phyloP scores from a whole-genome alignment of 2,797 vertebrate genomes.

The Carcharodon carcharias region DNA sequence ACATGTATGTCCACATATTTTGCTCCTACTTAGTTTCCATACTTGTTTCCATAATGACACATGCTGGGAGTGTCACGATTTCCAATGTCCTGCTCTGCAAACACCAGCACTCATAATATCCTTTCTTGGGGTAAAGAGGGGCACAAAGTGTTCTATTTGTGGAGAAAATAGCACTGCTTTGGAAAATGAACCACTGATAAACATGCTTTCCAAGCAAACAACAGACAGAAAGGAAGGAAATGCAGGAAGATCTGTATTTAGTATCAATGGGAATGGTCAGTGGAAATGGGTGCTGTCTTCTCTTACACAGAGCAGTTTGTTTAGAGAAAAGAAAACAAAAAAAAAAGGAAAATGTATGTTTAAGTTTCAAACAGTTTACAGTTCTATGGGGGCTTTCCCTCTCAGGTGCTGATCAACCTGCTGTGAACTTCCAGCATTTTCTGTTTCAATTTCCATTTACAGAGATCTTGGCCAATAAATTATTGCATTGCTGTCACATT shows the following conservation, averaged over 20 bases:
- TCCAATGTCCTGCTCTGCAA: background rate
- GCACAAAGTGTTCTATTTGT: background rate
- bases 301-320: background rate
- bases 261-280: background rate
- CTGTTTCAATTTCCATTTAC: background rate
- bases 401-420: background rate
- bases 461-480: background rate
- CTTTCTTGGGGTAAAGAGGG: background rate
- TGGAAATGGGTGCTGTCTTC: background rate
- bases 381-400: background rate
- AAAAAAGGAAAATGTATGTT: background rate
- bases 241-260: background rate
- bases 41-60: background rate
- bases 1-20: conserved; percentile 8
- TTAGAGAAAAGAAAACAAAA: background rate
- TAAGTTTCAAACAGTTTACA: background rate
- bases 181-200: background rate
- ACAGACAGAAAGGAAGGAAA: background rate
- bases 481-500: background rate
- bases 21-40: background rate
- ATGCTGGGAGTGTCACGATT: background rate
- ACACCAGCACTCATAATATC: background rate
- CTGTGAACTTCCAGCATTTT: background rate
- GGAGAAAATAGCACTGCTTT: background rate
- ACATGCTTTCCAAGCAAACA: background rate